Conservation (phyloP, 2,113 vertebrate genomes). For the Columba janthina region DNA sequence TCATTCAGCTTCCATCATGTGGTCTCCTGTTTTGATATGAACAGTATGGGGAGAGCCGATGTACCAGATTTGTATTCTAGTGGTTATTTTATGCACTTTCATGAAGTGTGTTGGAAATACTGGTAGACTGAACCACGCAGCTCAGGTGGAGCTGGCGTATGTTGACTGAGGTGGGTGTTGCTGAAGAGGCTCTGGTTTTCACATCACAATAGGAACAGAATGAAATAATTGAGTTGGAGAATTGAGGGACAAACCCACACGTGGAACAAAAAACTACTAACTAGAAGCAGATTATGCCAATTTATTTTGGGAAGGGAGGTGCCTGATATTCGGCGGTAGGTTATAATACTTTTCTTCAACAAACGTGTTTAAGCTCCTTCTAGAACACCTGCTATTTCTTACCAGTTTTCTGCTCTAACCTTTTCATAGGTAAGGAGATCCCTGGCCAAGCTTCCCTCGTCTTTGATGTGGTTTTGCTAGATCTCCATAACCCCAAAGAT, state of each 20-base stretch:
- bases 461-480: slow-evolving; percentile 91
- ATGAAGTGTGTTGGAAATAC: background rate
- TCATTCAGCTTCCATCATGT: background rate
- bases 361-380: background rate
- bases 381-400: background rate
- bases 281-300: background rate
- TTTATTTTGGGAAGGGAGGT: background rate
- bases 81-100: background rate
- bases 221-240: background rate
- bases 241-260: background rate
- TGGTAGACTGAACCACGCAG: background rate
- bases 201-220: background rate
- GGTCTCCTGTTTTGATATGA: background rate
- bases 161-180: background rate
- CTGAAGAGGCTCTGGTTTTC: background rate
- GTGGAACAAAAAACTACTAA: background rate
- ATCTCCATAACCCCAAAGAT: slow-evolving; percentile 97
- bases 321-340: background rate
- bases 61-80: background rate
- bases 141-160: background rate
- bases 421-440: slow-evolving; percentile 88
- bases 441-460: slow-evolving; percentile 94
- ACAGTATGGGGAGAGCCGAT: background rate
- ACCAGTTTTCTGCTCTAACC: background rate
- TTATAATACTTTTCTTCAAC: background rate